Percentiles rank a stretch among this genome's conserved stretches.
These are phyloP conservation scores for Poicephalus gulielmi DNA, from an alignment of 2,113 vertebrate genomes.

Conservation along the genomic window DNA sequence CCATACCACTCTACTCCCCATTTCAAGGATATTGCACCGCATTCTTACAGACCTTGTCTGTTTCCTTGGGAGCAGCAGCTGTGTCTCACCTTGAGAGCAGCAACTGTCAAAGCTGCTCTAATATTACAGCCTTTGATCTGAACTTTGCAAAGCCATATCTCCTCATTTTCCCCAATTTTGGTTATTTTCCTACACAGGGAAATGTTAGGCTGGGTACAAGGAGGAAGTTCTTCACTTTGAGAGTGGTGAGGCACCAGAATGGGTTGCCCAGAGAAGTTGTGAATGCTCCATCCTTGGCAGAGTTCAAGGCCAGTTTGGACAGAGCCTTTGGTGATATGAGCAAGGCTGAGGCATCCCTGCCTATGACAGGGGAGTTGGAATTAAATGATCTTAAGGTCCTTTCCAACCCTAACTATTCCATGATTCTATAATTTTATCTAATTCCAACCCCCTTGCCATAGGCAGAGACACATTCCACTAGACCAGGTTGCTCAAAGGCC, in stretches of 20 bases:
- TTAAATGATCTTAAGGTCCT: neutral
- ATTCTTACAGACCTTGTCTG: too few relatives aligned
- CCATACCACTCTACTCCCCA: too few relatives aligned
- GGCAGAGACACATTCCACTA: neutral
- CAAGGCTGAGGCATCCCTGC: neutral
- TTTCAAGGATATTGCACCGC: too few relatives aligned
- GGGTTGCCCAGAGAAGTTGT: neutral
- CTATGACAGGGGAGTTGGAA: neutral
- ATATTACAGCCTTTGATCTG: too few relatives aligned
- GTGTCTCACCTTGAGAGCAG: too few relatives aligned
- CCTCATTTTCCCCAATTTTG: too few relatives aligned
- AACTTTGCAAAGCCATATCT: too few relatives aligned
- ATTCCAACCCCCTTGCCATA: neutral
- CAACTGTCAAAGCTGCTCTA: too few relatives aligned
- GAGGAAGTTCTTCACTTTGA: too few relatives aligned
- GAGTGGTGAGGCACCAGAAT: neutral
- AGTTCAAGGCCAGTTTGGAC: neutral
- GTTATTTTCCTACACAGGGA: too few relatives aligned
- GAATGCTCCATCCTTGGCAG: neutral
- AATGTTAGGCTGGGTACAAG: too few relatives aligned
- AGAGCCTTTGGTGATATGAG: neutral
- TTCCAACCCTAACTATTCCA: neutral
- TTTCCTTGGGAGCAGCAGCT: too few relatives aligned
- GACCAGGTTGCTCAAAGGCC: neutral
- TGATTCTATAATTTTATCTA: neutral